phyloP scores from a whole-genome alignment of 2,888 invertebrate genomes.

The Hirtodrosophila cameraria region DNA sequence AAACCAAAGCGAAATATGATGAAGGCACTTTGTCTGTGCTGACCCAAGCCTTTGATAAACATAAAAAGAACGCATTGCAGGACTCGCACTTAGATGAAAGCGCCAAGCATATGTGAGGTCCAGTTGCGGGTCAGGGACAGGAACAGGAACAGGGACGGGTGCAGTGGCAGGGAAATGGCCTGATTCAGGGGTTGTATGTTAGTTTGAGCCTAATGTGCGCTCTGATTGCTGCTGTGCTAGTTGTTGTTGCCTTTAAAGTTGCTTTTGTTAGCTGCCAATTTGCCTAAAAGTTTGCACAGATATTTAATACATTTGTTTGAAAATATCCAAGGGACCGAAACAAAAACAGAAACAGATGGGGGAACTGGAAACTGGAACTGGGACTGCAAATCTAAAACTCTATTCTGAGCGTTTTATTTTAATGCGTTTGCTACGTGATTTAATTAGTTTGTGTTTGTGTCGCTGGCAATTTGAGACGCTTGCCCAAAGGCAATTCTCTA shows the following conservation, averaged over 20 bases:
- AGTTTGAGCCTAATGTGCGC: constrained; percentile 6
- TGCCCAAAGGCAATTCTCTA: constrained; percentile 54
- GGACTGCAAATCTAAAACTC: constrained; percentile 12
- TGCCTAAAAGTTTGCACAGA: constrained; percentile 64
- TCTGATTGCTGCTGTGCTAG: constrained; percentile 13
- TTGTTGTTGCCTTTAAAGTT: constrained; percentile 26
- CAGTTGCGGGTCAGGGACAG: no score
- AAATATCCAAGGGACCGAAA: constrained; percentile 3
- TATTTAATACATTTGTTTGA: constrained; percentile 38
- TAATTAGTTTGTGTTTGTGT: constrained; percentile 68
- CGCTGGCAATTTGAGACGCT: constrained; percentile 46
- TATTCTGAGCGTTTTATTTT: constrained; percentile 51
- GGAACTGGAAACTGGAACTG: constrained; percentile 5
- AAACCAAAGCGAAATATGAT: constrained; percentile 65
- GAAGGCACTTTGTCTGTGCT: constrained; percentile 70
- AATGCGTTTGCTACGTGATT: constrained; percentile 76
- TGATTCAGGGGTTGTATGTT: constrained; percentile 13
- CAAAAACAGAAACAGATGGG: not conserved
- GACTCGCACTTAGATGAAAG: constrained; percentile 25
- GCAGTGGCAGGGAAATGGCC: not conserved
- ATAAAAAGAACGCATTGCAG: constrained; percentile 5
- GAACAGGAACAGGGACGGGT: constrained; percentile 3
- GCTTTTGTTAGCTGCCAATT: constrained; percentile 61
- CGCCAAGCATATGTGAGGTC: constrained; percentile 12
- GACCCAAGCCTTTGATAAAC: constrained; percentile 63